Evolutionary conservation across 2,888 invertebrate species (phyloP).

Genomic region (Entomobrya multifasciata): DNA sequence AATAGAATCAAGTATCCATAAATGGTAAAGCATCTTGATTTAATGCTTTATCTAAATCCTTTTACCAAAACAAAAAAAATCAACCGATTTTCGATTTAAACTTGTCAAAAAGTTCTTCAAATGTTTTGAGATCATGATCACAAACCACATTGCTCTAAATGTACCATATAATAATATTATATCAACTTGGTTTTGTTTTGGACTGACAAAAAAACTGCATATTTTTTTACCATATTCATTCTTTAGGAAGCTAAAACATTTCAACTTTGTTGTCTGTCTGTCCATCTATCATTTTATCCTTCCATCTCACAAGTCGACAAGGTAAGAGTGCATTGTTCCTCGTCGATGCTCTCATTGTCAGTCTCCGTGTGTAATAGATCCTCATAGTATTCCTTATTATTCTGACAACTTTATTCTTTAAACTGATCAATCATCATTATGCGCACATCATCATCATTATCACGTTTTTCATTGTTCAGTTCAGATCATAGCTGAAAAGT

Average conservation of each 20-base stretch:
- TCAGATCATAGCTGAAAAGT: neutral
- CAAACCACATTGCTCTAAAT: too few species aligned
- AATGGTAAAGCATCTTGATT: too few species aligned
- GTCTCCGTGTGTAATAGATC: neutral
- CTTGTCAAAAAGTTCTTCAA: too few species aligned
- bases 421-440: neutral
- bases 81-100: too few species aligned
- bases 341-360: too few species aligned
- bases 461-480: neutral
- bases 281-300: neutral
- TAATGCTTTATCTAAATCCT: too few species aligned
- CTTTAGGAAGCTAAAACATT: neutral
- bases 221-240: neutral
- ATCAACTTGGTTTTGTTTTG: too few species aligned
- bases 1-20: too few species aligned
- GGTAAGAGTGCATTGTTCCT: neutral
- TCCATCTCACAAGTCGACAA: neutral
- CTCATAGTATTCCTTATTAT: neutral
- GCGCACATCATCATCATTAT: neutral
- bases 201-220: neutral
- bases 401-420: conserved; percentile 2
- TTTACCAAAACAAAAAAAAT: too few species aligned
- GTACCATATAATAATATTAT: too few species aligned
- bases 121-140: too few species aligned
- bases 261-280: neutral